These are phyloP conservation scores for Danio choprae DNA, from an alignment of 2,797 vertebrate species.

Conservation along the genomic window DNA sequence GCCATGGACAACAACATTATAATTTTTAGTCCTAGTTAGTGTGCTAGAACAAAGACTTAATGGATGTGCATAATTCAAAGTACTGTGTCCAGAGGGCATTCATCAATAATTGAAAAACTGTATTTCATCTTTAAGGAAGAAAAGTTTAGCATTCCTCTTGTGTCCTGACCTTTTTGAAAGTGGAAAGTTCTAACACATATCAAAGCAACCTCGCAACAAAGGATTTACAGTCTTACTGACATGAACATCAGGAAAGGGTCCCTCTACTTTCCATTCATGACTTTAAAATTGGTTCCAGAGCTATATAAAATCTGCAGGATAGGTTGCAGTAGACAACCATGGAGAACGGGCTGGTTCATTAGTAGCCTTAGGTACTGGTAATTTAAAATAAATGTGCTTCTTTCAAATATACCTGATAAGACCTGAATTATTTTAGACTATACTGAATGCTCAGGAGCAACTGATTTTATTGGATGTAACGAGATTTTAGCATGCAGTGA, in stretches of 20 bases:
- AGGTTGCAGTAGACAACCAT: too few relatives aligned
- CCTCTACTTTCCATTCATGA: slow-evolving; percentile 18
- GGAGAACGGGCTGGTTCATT: too few relatives aligned
- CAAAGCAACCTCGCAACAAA: slow-evolving; percentile 68
- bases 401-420: too few relatives aligned
- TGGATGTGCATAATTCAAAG: slow-evolving; percentile 60
- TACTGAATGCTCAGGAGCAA: too few relatives aligned
- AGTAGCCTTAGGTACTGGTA: too few relatives aligned
- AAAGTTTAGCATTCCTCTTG: slow-evolving; percentile 79
- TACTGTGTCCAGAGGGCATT: slow-evolving; percentile 63
- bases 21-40: slow-evolving; percentile 22
- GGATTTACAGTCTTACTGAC: slow-evolving; percentile 29
- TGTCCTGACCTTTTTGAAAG: slow-evolving; percentile 70
- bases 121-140: slow-evolving; percentile 77
- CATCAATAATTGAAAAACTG: slow-evolving; percentile 80
- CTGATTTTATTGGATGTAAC: too few relatives aligned
- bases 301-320: not conserved
- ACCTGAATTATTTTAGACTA: too few relatives aligned
- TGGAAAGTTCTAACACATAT: slow-evolving; percentile 77
- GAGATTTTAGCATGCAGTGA: too few relatives aligned
- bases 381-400: too few relatives aligned
- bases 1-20: not conserved
- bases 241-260: slow-evolving; percentile 57
- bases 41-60: slow-evolving; percentile 39
- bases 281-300: slow-evolving; percentile 33